Base-by-base conservation (phyloP, 2,888 invertebrate species). In the Listrodromus nycthemerus region DNA sequence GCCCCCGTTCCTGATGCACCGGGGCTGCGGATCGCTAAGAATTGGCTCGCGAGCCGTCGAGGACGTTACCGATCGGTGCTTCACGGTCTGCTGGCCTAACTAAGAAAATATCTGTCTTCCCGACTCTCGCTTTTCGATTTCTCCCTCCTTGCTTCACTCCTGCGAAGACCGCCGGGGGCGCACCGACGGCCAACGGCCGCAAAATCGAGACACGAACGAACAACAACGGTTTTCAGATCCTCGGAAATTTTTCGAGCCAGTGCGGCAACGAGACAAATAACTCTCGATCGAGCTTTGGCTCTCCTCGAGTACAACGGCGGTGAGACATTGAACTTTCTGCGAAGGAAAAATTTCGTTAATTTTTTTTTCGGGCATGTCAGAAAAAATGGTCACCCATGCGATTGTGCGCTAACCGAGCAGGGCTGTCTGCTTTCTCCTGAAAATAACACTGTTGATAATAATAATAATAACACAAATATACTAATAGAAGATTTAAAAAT, bases 1-100 rank as follows among this genome's bases (percentile, higher is more conserved):
- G 80, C 63, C 76, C 76, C 73, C 65, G 66, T 71, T 80, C 70
- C 71, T 71, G 75, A 75, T 76, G 75, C 50, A 48, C 45, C 52
- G 61, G 48, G 27, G 55, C 63, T 67, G 41, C 67, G 58, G 55
- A 33, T 50, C 71, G 70, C 78, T 65, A 67, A 81, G 50, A 84
- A 81, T 75, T 81, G 73, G 77, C 84, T 84, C 81, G 70, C 58
- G 69, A 74, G 58, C 69, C 48, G 65, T 81, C 81, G 78, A 84
- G 70, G 65, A 79, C 75, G 65, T 70, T 71, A 78, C 81, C 78
- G 79, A 82, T 84, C 84, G 71, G 48, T 70, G 73, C 52, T 82
- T 71, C 84, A 79, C 66, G 67, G 70, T 79, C 67, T 71, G 52
- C 74, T 71, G 80, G 77, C 74, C 80, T 78, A 78, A 80, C 65